Base-by-base conservation (phyloP, 2,113 vertebrate species). In the Nothoprocta pentlandii region DNA sequence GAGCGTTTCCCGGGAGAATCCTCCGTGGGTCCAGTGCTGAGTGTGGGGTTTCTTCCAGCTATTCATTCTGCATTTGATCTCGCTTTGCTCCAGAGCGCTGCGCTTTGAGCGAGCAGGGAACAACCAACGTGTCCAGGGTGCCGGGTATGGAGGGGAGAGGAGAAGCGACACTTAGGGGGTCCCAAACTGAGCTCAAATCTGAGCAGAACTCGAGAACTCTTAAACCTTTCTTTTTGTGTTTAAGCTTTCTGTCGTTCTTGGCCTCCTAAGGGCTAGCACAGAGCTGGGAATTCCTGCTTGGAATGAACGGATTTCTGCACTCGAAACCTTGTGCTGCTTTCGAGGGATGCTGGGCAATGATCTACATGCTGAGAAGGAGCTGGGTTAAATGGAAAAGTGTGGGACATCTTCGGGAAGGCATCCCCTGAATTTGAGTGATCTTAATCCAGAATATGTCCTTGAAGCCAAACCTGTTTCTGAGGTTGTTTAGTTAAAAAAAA, bases 31-130 rank as follows among this genome's bases (percentile, higher is more conserved):
- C 79, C 58, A 80, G 88, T 62, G 94, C 11, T 36, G 82, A 91
- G 95, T 51, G 71, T 6, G 75, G 4, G 3, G 77, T 87, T 42
- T 63, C 5, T 88, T 85, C 85, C 90, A 96, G 76, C 82, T 84
- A 32, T 96, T 95, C 90, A 34, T 82, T 49, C 90, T 39, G 8
- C 9, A 36, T 90, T 95, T 92, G 82, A 91, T 87, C 82, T 82
- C 2, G 17, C 42, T 67, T 46, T 51, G n/a, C 80, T 89, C 69
- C 3, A 0, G 10, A 21, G 53, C 2, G 4, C 81, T 22, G 34
- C 16, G 54, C 82, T 96, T 90, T 69, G 92, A 91, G 51, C 42
- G 21, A 9, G 28, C 25, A 6, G 71, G 63, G 17, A 3, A 23
- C 10, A 70, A 62, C 36, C 36, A 8, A 39, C 36, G 36, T 39